Evolutionary conservation across 1,140 invertebrate genomes (phyloP).

Genomic region (Nixonia krombeini): DNA sequence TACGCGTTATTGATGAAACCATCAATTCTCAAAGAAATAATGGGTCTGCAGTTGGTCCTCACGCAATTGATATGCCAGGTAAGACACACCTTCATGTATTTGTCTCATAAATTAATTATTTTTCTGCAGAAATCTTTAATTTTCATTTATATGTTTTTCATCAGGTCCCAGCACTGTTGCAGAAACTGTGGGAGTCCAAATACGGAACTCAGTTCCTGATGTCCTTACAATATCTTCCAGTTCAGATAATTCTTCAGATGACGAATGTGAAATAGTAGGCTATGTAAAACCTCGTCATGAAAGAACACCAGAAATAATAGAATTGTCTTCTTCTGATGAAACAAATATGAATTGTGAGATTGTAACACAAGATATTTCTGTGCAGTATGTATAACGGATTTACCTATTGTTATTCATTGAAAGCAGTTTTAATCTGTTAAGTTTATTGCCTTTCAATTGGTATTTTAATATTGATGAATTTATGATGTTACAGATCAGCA

Average conservation of each 20-base stretch:
- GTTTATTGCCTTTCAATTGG: too few relatives aligned
- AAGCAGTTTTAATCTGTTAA: too few relatives aligned
- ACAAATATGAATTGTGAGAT: neutral
- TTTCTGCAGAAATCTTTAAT: too few relatives aligned
- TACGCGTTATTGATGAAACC: conserved; percentile 52
- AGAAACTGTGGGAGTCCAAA: conserved; percentile 44
- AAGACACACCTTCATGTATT: too few relatives aligned
- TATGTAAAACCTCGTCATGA: conserved; percentile 72
- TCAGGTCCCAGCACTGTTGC: conserved; percentile 57
- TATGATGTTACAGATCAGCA: too few relatives aligned
- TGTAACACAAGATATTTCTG: neutral
- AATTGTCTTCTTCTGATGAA: conserved; percentile 60
- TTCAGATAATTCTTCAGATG: conserved; percentile 46
- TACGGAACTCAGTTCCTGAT: conserved; percentile 29
- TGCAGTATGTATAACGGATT: too few relatives aligned
- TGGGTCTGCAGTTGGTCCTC: conserved; percentile 32
- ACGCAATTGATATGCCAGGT: conserved; percentile 54
- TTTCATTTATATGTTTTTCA: neutral
- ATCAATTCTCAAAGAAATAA: conserved; percentile 38
- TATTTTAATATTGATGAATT: too few relatives aligned
- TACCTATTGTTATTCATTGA: too few relatives aligned
- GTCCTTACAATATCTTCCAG: conserved; percentile 55
- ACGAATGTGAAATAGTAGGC: conserved; percentile 67
- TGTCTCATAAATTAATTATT: too few relatives aligned
- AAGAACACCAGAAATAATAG: conserved; percentile 72